phyloP scores from a whole-genome alignment of 1,140 invertebrate genomes.

The Harlomillsia oculata region DNA sequence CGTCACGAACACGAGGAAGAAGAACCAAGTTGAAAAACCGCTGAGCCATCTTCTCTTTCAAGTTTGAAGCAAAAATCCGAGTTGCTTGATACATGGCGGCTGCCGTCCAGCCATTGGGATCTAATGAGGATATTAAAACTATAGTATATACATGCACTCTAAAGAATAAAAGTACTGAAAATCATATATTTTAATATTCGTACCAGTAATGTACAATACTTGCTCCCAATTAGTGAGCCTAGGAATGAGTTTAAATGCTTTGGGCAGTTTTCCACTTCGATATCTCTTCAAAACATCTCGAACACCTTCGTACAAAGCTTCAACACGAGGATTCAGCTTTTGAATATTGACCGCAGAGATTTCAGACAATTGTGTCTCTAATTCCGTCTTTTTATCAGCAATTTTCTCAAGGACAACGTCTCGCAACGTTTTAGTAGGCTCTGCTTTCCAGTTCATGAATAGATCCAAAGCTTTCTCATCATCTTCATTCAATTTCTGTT shows the following conservation, averaged over 20 bases:
- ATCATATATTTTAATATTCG: too few relatives aligned
- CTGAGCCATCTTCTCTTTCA: slow-evolving; percentile 93
- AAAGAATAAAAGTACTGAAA: too few relatives aligned
- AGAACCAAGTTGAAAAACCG: slow-evolving; percentile 90
- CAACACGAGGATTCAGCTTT: slow-evolving; percentile 63
- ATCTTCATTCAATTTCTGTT: slow-evolving; percentile 64
- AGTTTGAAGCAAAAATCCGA: slow-evolving; percentile 88
- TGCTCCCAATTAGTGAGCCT: slow-evolving; percentile 92
- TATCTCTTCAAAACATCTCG: slow-evolving; percentile 76
- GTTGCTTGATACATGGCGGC: slow-evolving; percentile 94
- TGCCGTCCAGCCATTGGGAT: slow-evolving; percentile 72
- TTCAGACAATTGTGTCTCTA: slow-evolving; percentile 75
- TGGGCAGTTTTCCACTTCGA: slow-evolving; percentile 90
- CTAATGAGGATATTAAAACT: slow-evolving; percentile 38
- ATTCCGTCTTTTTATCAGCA: slow-evolving; percentile 82
- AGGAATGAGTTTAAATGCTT: slow-evolving; percentile 96
- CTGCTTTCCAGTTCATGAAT: slow-evolving; percentile 66
- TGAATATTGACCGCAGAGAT: slow-evolving; percentile 55
- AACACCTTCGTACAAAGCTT: slow-evolving; percentile 80
- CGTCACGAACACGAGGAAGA: slow-evolving; percentile 85
- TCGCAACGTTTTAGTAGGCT: slow-evolving; percentile 59
- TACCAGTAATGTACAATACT: slow-evolving; percentile 70
- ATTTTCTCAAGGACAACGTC: slow-evolving; percentile 89
- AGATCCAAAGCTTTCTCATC: slow-evolving; percentile 76
- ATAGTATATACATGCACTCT: too few relatives aligned